Evolutionary conservation across 2,888 invertebrate genomes (phyloP).

Genomic region (Pristionchus japonicus): DNA sequence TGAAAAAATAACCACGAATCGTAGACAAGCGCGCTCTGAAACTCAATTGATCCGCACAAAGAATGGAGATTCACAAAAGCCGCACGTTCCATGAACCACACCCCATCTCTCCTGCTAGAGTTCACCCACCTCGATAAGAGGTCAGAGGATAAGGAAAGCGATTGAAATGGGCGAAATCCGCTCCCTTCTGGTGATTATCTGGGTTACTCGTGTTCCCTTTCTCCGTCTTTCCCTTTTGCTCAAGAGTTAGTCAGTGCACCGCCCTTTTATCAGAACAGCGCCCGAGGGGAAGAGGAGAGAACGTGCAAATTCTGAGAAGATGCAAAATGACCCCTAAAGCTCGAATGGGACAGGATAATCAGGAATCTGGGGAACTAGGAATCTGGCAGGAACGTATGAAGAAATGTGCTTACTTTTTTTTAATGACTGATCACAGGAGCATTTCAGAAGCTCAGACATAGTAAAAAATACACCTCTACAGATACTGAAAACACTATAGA

Average conservation of each 20-base stretch:
- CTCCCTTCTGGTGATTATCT: slow-evolving; percentile 5
- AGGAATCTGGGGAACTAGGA: too few species aligned
- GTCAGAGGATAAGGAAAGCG: background rate
- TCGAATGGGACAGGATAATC: too few species aligned
- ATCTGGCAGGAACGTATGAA: too few species aligned
- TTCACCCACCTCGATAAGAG: slow-evolving; percentile 11
- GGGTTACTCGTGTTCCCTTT: slow-evolving; percentile 38
- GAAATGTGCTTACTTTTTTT: too few species aligned
- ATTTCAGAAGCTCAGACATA: too few species aligned
- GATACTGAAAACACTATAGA: too few species aligned
- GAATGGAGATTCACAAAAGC: too few species aligned
- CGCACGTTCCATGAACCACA: background rate
- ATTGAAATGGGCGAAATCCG: background rate
- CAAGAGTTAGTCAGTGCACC: background rate
- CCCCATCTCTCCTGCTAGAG: too few species aligned
- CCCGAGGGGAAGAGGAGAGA: background rate
- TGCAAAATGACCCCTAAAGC: too few species aligned
- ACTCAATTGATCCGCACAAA: background rate
- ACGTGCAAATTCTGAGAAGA: background rate
- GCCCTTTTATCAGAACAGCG: slow-evolving; percentile 6
- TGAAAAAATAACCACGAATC: background rate
- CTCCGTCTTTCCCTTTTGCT: background rate
- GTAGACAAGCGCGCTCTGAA: background rate
- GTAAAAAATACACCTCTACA: too few species aligned
- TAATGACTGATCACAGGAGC: too few species aligned